Conservation (phyloP, 2,888 invertebrate species). For the Creontiades dilutus region DNA sequence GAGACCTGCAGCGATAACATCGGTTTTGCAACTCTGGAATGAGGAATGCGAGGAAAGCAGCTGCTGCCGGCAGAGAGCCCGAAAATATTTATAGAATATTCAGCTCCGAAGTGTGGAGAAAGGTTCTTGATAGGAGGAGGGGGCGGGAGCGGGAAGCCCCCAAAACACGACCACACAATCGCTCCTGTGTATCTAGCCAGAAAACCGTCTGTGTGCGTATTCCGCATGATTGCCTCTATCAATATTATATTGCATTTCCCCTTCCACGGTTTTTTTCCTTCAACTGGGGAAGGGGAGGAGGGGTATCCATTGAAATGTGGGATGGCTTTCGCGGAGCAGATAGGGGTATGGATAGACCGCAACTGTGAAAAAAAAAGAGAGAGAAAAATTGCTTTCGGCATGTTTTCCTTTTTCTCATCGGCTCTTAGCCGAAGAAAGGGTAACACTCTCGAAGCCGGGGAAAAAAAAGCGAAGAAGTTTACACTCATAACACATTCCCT, state of each 20-base stretch:
- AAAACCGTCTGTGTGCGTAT: conserved; percentile 26
- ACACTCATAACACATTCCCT: conserved; percentile 54
- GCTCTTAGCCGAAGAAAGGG: conserved; percentile 11
- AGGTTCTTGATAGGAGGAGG: background rate
- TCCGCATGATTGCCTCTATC: conserved; percentile 73
- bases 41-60: conserved; percentile 8
- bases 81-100: conserved; percentile 64
- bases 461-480: conserved; percentile 5
- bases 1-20: background rate
- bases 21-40: background rate
- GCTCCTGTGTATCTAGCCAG: background rate
- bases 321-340: conserved; percentile 32
- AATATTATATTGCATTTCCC: conserved; percentile 71
- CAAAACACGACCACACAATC: conserved; percentile 31
- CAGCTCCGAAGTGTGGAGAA: background rate
- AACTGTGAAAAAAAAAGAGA: background rate
- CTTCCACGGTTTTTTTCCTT: background rate
- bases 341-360: conserved; percentile 31
- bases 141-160: background rate
- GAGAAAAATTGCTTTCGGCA: conserved; percentile 8
- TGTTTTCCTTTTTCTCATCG: conserved; percentile 8
- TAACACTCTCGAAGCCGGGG: background rate
- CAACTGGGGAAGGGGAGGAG: background rate
- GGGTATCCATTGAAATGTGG: conserved; percentile 36
- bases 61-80: background rate